Conservation (phyloP, 1,140 invertebrate species). For the Philaenus spumarius region DNA sequence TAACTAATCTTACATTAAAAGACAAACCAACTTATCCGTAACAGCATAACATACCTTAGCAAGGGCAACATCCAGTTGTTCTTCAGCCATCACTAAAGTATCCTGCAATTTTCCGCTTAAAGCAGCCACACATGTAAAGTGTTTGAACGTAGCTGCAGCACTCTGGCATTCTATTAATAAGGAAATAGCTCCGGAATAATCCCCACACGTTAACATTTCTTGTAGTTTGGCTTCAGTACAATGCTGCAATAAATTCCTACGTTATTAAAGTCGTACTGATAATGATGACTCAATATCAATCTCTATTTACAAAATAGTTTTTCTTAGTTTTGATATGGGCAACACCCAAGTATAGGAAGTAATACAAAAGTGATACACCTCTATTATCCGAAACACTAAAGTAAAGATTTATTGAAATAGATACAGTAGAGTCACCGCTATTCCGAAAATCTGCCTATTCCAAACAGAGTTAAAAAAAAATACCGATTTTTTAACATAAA, state of each 20-base stretch:
- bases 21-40: no score
- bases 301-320: not conserved
- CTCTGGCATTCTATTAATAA: conserved; percentile 82
- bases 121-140: conserved; percentile 81
- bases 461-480: no score
- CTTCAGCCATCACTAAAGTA: conserved; percentile 84
- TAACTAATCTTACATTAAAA: no score
- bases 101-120: conserved; percentile 83
- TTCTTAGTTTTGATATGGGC: not conserved
- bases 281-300: conserved; percentile 4
- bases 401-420: no score
- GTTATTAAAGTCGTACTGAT: not conserved
- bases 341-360: not conserved
- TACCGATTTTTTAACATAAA: no score
- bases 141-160: conserved; percentile 69
- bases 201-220: conserved; percentile 71
- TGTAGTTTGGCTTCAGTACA: conserved; percentile 78
- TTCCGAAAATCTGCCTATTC: no score
- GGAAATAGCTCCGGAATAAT: conserved; percentile 84
- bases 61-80: conserved; percentile 81
- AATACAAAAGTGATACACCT: not conserved
- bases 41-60: no score
- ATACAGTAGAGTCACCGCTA: no score
- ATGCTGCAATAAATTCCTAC: conserved; percentile 46
- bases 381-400: no score